Conservation (phyloP, 2,113 vertebrate species). For the Siphamia tubifer region DNA sequence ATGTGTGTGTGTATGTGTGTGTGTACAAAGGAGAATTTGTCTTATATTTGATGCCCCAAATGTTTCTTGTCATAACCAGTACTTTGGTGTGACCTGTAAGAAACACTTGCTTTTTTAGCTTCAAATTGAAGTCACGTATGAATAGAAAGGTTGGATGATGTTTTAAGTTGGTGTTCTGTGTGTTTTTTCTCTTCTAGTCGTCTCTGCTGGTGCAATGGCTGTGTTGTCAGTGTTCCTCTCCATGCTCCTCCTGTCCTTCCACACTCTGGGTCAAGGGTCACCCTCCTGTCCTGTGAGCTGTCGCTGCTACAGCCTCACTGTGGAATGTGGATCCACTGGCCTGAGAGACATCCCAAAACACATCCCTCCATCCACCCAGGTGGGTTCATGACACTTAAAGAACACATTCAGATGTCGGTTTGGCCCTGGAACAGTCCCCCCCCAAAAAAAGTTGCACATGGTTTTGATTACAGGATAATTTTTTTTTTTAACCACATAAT, state of each 20-base stretch:
- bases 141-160: not conserved
- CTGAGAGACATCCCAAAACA: conserved; percentile 80
- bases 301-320: conserved; percentile 89
- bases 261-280: conserved; percentile 29
- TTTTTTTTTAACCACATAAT: too few species aligned
- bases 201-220: conserved; percentile 32
- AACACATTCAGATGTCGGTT: not conserved
- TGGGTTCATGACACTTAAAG: not conserved
- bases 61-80: too few species aligned
- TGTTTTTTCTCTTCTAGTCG: not conserved
- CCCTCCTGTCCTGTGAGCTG: conserved; percentile 80
- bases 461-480: too few species aligned
- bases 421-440: too few species aligned
- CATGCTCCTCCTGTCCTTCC: conserved; percentile 49
- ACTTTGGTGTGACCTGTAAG: too few species aligned
- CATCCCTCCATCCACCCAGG: conserved; percentile 83
- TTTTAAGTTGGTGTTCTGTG: not conserved
- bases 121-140: not conserved
- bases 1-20: too few species aligned
- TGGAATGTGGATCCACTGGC: conserved; percentile 88
- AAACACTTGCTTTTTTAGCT: not conserved
- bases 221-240: conserved; percentile 17
- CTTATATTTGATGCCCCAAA: too few species aligned
- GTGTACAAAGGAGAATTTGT: too few species aligned
- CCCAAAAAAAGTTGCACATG: too few species aligned